Evolutionary conservation across 2,113 vertebrate genomes (phyloP).

Genomic region (Aix galericulata): DNA sequence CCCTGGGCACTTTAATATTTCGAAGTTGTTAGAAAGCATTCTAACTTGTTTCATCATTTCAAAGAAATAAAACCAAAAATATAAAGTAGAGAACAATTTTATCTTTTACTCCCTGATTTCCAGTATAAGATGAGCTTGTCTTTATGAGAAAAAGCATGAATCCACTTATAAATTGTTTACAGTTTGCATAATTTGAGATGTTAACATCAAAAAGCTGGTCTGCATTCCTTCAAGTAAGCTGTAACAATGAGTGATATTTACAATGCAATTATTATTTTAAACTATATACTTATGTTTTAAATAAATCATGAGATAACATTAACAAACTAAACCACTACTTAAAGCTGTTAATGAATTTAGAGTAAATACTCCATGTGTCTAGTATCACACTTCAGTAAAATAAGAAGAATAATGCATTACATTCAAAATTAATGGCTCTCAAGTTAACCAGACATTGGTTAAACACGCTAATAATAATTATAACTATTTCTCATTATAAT

Average conservation of each 20-base stretch:
- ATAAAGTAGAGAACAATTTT: slow-evolving; percentile 42
- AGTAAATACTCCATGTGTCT: background rate
- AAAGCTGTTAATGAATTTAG: background rate
- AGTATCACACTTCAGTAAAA: background rate
- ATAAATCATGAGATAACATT: slow-evolving; percentile 40
- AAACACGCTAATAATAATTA: slow-evolving; percentile 30
- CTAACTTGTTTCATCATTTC: slow-evolving; percentile 70
- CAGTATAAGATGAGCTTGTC: slow-evolving; percentile 42
- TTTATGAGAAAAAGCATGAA: slow-evolving; percentile 7
- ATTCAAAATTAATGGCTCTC: slow-evolving; percentile 7
- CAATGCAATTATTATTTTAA: slow-evolving; percentile 16
- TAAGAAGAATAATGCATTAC: background rate
- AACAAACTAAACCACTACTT: slow-evolving; percentile 40
- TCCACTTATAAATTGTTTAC: slow-evolving; percentile 43
- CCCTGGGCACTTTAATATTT: slow-evolving; percentile 78
- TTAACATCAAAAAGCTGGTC: slow-evolving; percentile 39
- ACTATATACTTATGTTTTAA: background rate
- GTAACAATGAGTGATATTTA: slow-evolving; percentile 2
- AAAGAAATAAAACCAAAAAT: slow-evolving; percentile 67
- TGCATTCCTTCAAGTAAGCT: slow-evolving; percentile 27
- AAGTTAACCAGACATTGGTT: background rate
- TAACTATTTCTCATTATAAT: slow-evolving; percentile 46
- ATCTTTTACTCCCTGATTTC: slow-evolving; percentile 38
- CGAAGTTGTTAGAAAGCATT: slow-evolving; percentile 73
- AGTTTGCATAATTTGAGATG: slow-evolving; percentile 22